Evolutionary conservation across 2,113 vertebrate species (phyloP).

Genomic region (Nyctibius bracteatus): DNA sequence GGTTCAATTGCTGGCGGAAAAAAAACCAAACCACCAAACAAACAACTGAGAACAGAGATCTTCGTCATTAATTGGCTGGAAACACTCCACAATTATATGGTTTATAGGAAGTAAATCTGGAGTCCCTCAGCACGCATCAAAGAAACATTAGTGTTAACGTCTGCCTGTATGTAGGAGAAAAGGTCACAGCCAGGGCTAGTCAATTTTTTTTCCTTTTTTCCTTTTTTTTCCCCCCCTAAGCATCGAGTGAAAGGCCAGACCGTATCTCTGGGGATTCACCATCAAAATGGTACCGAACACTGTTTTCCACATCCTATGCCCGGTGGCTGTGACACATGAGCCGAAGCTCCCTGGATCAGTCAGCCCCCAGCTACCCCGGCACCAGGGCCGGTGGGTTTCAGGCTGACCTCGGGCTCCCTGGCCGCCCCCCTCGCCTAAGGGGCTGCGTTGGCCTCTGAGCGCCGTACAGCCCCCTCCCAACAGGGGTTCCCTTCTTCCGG

Average conservation of each 20-base stretch:
- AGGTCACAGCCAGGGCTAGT: neutral
- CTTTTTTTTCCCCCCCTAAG: neutral
- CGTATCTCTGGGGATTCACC: neutral
- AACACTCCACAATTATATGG: neutral
- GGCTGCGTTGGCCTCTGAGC: neutral
- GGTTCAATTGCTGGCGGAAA: neutral
- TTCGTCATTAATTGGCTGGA: neutral
- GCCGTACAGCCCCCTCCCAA: accelerated
- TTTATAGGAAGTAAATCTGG: neutral
- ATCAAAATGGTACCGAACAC: neutral
- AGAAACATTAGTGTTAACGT: neutral
- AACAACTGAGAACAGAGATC: neutral
- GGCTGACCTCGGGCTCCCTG: neutral
- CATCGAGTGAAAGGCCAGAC: neutral
- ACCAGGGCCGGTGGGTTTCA: neutral
- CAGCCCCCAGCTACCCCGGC: neutral
- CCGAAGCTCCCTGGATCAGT: too few species aligned
- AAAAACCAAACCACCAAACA: neutral
- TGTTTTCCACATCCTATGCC: neutral
- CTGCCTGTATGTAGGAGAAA: neutral
- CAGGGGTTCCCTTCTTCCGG: accelerated
- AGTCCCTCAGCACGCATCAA: neutral
- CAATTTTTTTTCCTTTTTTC: neutral
- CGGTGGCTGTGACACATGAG: accelerated
- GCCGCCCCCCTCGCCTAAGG: accelerated